Conservation (phyloP, 2,113 vertebrate species). For the Brevimyrus niger region DNA sequence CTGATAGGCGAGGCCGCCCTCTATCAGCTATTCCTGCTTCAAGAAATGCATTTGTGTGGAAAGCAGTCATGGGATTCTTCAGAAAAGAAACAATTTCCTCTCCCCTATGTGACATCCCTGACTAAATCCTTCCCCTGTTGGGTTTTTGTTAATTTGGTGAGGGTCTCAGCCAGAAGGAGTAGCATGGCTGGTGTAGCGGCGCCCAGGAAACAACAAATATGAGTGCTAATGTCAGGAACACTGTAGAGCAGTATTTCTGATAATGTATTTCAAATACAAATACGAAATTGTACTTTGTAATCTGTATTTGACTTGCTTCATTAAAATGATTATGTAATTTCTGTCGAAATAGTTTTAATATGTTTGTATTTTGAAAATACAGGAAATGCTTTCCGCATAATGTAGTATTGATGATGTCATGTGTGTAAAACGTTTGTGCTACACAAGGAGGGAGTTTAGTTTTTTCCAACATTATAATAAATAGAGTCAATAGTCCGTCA, state of each 20-base stretch:
- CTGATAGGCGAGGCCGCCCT: background rate
- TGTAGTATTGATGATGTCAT: background rate
- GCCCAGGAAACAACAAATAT: background rate
- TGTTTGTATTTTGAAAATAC: background rate
- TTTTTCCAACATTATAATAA: background rate
- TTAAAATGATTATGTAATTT: background rate
- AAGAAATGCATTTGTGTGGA: background rate
- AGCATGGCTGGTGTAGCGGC: background rate
- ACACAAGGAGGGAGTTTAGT: background rate
- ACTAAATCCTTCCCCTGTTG: background rate
- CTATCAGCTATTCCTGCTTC: background rate
- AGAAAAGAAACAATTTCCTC: background rate
- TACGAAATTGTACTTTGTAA: background rate
- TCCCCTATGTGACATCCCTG: background rate
- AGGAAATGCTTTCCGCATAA: background rate
- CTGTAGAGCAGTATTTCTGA: background rate
- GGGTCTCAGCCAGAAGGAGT: background rate
- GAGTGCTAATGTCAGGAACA: background rate
- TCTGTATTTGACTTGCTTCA: background rate
- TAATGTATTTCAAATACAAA: background rate
- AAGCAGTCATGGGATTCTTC: background rate
- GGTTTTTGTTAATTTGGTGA: background rate
- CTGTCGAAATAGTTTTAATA: background rate
- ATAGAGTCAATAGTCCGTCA: background rate
- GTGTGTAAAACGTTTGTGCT: background rate